These are phyloP conservation scores for Ptiloglossa arizonensis DNA, from an alignment of 1,140 invertebrate species.

Conservation along the genomic window DNA sequence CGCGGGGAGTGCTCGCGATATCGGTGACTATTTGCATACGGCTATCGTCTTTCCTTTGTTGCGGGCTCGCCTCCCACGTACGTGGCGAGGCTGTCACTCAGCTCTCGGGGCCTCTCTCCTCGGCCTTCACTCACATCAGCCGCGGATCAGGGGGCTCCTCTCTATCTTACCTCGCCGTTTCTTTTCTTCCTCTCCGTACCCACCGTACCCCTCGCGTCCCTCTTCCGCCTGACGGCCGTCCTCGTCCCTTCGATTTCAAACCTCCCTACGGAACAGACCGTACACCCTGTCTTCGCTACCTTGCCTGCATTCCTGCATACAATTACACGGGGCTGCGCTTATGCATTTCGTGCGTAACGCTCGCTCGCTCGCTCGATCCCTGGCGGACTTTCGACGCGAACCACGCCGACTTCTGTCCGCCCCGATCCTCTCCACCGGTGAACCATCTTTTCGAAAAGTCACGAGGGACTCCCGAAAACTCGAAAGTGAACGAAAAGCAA, in stretches of 20 bases:
- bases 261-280: conserved; percentile 66
- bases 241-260: conserved; percentile 71
- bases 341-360: conserved; percentile 71
- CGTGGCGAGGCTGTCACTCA: conserved; percentile 77
- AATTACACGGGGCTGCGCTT: conserved; percentile 73
- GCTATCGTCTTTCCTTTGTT: conserved; percentile 73
- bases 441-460: background rate
- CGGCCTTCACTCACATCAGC: conserved; percentile 70
- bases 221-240: conserved; percentile 24
- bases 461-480: too few species aligned
- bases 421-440: background rate
- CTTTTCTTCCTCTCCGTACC: conserved; percentile 33
- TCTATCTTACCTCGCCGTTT: conserved; percentile 39
- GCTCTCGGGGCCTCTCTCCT: conserved; percentile 65
- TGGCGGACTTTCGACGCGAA: conserved; percentile 1
- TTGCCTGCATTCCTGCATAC: conserved; percentile 80
- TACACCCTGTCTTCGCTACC: conserved; percentile 75
- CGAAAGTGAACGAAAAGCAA: too few species aligned
- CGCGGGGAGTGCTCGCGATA: conserved; percentile 65
- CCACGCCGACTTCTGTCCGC: background rate
- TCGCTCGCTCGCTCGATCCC: conserved; percentile 17
- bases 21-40: conserved; percentile 77
- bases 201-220: conserved; percentile 40
- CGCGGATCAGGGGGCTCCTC: conserved; percentile 58
- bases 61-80: conserved; percentile 77